These are phyloP conservation scores for Lissonota sp. DNA, from an alignment of 2,888 invertebrate species.

Conservation along the genomic window DNA sequence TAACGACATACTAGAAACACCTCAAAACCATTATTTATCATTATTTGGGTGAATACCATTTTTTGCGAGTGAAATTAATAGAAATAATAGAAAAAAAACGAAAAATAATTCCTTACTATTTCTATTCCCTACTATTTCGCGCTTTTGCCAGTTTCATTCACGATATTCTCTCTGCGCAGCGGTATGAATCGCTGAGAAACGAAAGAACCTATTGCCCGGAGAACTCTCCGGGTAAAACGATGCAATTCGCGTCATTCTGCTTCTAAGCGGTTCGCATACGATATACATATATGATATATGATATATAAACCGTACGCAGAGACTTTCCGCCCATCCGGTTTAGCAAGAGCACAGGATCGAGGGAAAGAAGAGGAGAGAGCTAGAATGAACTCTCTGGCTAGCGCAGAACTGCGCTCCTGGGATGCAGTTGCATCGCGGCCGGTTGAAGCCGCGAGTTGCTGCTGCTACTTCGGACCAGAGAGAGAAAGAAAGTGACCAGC, in stretches of 20 bases:
- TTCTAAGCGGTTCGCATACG: constrained; percentile 1
- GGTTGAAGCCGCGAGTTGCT: constrained; percentile 11
- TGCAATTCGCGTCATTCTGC: constrained; percentile 44
- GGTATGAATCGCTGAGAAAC: too few species aligned
- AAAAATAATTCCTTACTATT: too few species aligned
- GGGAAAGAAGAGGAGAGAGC: neutral
- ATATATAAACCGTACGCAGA: constrained; percentile 19
- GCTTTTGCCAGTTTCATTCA: too few species aligned
- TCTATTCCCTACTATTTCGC: too few species aligned
- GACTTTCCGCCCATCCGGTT: constrained; percentile 64
- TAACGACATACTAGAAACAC: too few species aligned
- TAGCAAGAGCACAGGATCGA: constrained; percentile 42
- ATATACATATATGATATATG: constrained; percentile 1
- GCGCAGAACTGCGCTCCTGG: constrained; percentile 28
- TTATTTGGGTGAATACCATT: neutral
- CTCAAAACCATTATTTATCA: neutral
- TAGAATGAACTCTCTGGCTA: constrained; percentile 42
- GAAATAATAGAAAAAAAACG: too few species aligned
- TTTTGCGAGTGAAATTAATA: too few species aligned
- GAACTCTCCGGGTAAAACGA: too few species aligned
- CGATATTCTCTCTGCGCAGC: too few species aligned
- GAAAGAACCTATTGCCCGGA: too few species aligned
- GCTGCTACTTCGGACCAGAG: constrained; percentile 58
- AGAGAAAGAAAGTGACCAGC: constrained; percentile 27
- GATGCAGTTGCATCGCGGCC: constrained; percentile 45